Evolutionary conservation across 1,140 invertebrate genomes (phyloP), one percentile per base, ranked within the genome.

Genomic region (Drosophila littoralis): DNA sequence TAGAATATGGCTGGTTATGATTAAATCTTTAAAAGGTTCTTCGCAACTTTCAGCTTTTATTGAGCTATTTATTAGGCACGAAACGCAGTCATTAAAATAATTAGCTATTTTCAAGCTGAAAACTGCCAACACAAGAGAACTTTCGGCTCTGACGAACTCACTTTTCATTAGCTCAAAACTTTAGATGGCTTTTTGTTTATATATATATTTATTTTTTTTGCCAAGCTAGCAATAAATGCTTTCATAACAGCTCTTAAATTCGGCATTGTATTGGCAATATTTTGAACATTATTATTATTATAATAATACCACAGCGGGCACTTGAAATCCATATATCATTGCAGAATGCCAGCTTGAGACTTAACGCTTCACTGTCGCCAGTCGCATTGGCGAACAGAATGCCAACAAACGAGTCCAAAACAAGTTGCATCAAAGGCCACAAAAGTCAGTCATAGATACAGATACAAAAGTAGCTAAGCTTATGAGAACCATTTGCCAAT

Each of bases 361-460:
- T 74, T 68, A 52, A 50, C 54, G 63, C 58, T 63, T 42, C 48
- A 73, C 42, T 72, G 50, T 72, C 28, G 63, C 45, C 43, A 35
- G 32, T 33, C 33, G 54, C 55, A 60, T 54, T 50, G 48, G 50
- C 58, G 22, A 55, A 55, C 65, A 88, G 84, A 86, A 86, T 83
- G 83, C 76, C 67, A 74, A 52, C 78, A 68, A 85, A 79, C 83
- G 76, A 79, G 83, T 88, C 68, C 72, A 63, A 78, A 79, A 54
- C 67, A 65, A 79, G 79, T 79, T 88, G 72, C 76, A 77, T 83
- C 79, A 83, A 83, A 88, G 83, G 79, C 83, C 83, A 86, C 61
- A 54, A 35, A 72, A 72, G 67, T 76, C 55, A 78, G 66, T 67
- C 45, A 57, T 52, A 57, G 38, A 77, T 65, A 54, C 67, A 63